Base-by-base conservation (phyloP, 1,140 invertebrate species). In the Drosophila takahashii region DNA sequence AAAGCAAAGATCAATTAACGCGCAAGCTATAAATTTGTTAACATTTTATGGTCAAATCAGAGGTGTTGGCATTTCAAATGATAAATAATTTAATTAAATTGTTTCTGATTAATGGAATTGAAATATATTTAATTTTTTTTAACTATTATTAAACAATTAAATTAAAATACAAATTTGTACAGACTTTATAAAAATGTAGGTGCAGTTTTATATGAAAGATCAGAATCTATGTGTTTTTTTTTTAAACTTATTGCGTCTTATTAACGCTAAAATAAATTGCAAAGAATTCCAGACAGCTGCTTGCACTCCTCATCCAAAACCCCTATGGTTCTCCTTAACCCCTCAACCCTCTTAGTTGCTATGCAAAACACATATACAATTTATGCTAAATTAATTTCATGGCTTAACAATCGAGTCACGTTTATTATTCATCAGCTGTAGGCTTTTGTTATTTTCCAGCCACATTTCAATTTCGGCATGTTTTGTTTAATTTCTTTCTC, bases 371-470 rank as follows among this genome's bases (percentile, higher is more conserved):
- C 54, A 71, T 22, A 57, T 58, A 51, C 66, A 65, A 61, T 80
- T 76, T 81, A 81, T 81, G 74, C 67, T 67, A 81, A 81, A 81
- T 81, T 77, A 77, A 78, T 78, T 77, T 61, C 42, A 74, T 58
- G 48, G 44, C 57, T 81, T 81, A 64, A 74, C 57, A 81, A 62
- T 45, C 74, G 41, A 73, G 73, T 81, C 79, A 77, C 79, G 79
- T 81, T 81, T 62, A 81, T 72, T 77, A 77, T 81, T 73, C 79
- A 81, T 77, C 61, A 47, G 60, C 50, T 73, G 47, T 64, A 42
- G 73, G 53, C 61, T 72, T 45, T 74, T 47, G 37, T 72, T 45
- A 37, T 71, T 53, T 57, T 70, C 36, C 58, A 42, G 60, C 37
- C 47, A 54, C 57, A 53, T 53, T 70, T 37, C 18, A 54, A 56